Conservation (phyloP, 1,140 invertebrate species). For the Choristoneura fumiferana region DNA sequence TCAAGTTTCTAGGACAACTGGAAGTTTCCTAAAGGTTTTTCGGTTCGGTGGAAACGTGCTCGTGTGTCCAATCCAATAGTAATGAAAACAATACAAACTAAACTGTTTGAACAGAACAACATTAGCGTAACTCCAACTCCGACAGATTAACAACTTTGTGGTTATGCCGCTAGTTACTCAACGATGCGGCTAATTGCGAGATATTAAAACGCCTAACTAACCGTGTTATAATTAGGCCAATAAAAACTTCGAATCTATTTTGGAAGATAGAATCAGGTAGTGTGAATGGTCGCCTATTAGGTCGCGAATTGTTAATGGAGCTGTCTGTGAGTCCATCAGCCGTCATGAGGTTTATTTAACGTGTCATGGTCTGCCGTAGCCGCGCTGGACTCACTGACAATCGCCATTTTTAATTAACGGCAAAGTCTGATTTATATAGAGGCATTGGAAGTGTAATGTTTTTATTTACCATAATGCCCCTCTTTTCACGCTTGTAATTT, state of each 20-base stretch:
- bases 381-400: neutral
- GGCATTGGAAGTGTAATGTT: neutral
- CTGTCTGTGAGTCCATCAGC: neutral
- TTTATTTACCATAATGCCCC: too few relatives aligned
- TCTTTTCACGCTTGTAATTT: too few relatives aligned
- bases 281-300: slow-evolving; percentile 12
- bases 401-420: slow-evolving; percentile 8
- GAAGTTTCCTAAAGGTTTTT: too few relatives aligned
- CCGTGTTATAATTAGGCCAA: neutral
- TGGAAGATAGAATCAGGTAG: neutral
- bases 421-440: neutral
- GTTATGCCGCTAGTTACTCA: slow-evolving; percentile 7
- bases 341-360: neutral
- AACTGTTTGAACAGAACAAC: neutral
- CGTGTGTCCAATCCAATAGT: neutral
- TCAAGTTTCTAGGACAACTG: too few relatives aligned
- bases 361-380: neutral
- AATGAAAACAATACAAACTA: neutral
- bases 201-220: slow-evolving; percentile 13
- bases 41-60: too few relatives aligned
- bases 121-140: neutral
- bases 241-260: neutral
- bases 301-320: slow-evolving; percentile 11
- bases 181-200: slow-evolving; percentile 7
- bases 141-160: slow-evolving; percentile 7